Base-by-base conservation (phyloP, 2,888 invertebrate genomes). In the Troides oblongomaculatus region DNA sequence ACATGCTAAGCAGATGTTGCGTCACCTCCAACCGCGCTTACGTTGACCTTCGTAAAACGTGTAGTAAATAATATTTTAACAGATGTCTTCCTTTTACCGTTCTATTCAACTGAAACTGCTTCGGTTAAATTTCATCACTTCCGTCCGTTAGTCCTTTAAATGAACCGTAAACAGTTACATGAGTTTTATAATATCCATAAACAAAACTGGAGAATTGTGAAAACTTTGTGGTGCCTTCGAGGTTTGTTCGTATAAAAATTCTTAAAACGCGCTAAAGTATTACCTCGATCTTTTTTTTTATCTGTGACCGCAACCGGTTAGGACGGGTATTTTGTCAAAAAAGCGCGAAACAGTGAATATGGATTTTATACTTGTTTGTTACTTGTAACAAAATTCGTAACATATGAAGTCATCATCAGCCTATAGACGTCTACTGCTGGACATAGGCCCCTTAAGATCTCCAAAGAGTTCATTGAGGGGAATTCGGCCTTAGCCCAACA, bases 1-100 rank as follows among this genome's bases (percentile, higher is more conserved):
- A 81, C 82, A 66, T 61, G 90, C 88, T 84, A 78, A 78, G 76
- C 80, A 76, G 78, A 80, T 80, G 80, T 89, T 90, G 85, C 90
- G 86, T 88, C 86, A 87, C 76, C 77, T 73, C 74, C 81, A 84
- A 84, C 82, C 77, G 81, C 75, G n/a, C n/a, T 79, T 74, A 71
- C 68, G 76, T 77, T 81, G 88, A 86, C 90, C 90, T 90, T 90
- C 78, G 82, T 82, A 25, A 84, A 81, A 84, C 75, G 39, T 62
- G 53, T 70, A 62, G 62, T 62, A 70, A 23, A 64, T 39, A 61
- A 36, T 60, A 58, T 61, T 56, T 64, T 76, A 77, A 81, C 77
- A 74, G 78, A 79, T 77, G 76, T 77, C 71, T 57, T 65, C 62
- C 30, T 63, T 63, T 63, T 63, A 21, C 43, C 53, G 53, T 53